A percentile compares a stretch with the other conserved stretches of the same genome.
Evolutionary conservation across 2,888 invertebrate genomes (phyloP).

Genomic region (Luperina testacea): DNA sequence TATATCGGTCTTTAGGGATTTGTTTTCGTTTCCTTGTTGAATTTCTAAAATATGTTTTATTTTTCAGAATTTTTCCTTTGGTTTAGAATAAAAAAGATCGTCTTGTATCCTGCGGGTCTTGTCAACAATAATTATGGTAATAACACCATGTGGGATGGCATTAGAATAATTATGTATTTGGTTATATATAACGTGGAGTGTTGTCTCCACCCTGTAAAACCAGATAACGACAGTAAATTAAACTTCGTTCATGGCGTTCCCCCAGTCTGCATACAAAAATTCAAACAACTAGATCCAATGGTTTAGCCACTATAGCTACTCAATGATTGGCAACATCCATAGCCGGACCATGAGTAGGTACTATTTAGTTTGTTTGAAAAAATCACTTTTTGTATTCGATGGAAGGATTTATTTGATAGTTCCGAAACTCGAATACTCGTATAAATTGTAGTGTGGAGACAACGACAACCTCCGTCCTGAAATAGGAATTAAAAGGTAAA

Average conservation of each 20-base stretch:
- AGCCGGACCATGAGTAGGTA: neutral
- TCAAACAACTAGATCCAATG: neutral
- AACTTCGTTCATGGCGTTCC: neutral
- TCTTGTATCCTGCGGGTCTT: neutral
- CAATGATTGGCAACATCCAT: neutral
- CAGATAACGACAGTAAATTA: neutral
- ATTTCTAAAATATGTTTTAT: slow-evolving; percentile 26
- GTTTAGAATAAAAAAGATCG: slow-evolving; percentile 7
- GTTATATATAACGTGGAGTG: neutral
- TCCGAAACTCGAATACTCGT: too few relatives aligned
- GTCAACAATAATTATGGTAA: neutral
- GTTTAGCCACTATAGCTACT: neutral
- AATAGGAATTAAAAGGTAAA: neutral
- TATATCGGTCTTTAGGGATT: slow-evolving; percentile 35
- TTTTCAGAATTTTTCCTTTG: neutral
- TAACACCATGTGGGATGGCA: neutral
- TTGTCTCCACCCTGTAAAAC: neutral
- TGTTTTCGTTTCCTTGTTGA: slow-evolving; percentile 32
- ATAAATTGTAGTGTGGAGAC: too few relatives aligned
- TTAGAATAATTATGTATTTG: neutral
- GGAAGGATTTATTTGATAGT: too few relatives aligned
- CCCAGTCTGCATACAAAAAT: neutral
- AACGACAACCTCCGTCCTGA: neutral
- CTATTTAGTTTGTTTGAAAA: too few relatives aligned
- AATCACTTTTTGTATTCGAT: too few relatives aligned